phyloP scores from a whole-genome alignment of 2,888 invertebrate species.

The Cistogaster globosa region DNA sequence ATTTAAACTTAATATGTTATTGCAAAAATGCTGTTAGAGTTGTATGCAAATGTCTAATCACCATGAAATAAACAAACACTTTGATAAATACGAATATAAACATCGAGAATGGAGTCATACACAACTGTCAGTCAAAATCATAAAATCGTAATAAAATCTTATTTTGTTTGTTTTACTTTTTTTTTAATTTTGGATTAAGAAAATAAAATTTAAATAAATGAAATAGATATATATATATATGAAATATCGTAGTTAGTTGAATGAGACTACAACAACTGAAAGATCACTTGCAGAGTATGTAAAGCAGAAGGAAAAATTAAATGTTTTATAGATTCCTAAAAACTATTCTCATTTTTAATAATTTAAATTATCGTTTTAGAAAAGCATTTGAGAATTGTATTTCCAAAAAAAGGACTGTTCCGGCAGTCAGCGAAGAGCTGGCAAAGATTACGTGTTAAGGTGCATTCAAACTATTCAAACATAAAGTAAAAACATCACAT shows the following conservation, averaged over 20 bases:
- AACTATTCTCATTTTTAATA: no score
- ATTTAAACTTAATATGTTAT: background rate
- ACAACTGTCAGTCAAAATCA: constrained; percentile 64
- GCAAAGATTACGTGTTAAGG: no score
- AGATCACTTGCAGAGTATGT: no score
- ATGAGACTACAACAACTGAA: background rate
- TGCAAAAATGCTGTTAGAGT: background rate
- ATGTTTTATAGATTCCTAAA: no score
- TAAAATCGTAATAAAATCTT: constrained; percentile 59
- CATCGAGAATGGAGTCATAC: constrained; percentile 50
- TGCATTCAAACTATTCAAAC: no score
- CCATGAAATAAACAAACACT: constrained; percentile 8
- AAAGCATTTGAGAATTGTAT: no score
- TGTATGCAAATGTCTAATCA: constrained; percentile 37
- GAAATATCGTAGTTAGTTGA: background rate
- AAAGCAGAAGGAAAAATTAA: no score
- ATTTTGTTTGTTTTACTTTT: background rate
- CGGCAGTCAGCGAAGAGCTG: no score
- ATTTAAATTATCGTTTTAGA: no score
- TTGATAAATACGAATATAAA: constrained; percentile 29
- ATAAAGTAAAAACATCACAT: no score
- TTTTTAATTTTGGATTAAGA: constrained; percentile 30
- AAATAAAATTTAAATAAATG: constrained; percentile 10
- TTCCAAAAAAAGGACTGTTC: no score
- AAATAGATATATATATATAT: background rate